Evolutionary conservation across 92 coral and sea anemone genomes (phyloP).

Genomic region (Muricea muricata): DNA sequence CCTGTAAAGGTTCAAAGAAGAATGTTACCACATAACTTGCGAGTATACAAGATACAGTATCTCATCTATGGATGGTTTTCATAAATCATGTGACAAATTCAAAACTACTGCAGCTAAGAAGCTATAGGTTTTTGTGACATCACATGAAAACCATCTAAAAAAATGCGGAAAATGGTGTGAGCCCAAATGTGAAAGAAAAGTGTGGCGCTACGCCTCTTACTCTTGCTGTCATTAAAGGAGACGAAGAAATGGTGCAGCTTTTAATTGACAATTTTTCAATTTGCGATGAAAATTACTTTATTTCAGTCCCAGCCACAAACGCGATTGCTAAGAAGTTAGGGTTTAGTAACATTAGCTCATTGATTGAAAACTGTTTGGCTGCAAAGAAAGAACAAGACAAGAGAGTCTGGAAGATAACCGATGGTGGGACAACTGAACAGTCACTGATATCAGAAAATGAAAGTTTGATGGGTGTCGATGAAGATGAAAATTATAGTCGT

Average conservation of each 20-base stretch:
- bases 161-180: too few species aligned
- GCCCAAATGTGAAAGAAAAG: conserved; percentile 51
- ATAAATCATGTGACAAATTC: too few species aligned
- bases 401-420: not conserved
- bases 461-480: not conserved
- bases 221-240: conserved; percentile 38
- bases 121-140: too few species aligned
- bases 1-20: too few species aligned
- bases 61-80: too few species aligned
- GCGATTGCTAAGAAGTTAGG: conserved; percentile 32
- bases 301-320: conserved; percentile 45
- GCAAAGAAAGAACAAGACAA: too few species aligned
- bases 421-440: not conserved
- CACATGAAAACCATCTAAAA: too few species aligned
- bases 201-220: conserved; percentile 59
- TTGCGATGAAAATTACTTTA: conserved; percentile 3
- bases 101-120: too few species aligned
- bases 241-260: conserved; percentile 49
- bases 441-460: not conserved
- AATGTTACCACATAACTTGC: too few species aligned
- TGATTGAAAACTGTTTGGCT: not conserved
- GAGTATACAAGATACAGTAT: too few species aligned
- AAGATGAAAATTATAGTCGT: not conserved
- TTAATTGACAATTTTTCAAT: conserved; percentile 38
- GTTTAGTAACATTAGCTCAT: not conserved